Base-by-base conservation (phyloP, 2,113 vertebrate species). In the Passerina amoena region DNA sequence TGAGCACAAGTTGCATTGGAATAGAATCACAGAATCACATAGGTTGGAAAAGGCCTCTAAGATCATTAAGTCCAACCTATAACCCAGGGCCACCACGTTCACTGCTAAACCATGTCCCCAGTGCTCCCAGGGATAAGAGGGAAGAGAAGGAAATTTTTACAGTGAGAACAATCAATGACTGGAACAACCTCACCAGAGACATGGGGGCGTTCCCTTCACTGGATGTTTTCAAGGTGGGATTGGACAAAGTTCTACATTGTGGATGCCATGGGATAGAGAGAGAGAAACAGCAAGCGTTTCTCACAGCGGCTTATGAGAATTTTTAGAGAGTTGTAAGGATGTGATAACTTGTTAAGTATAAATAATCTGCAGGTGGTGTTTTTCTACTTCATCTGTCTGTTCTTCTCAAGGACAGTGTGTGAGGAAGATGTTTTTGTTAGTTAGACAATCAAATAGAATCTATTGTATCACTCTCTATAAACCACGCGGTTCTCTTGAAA, bases 151-250 rank as follows among this genome's bases (percentile, higher is more conserved):
- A 37, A 14, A 5, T n/a, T 24, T 87, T 80, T 54, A 80, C 53
- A 50, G 22, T 40, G 44, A 76, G 25, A 91, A 61, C 25, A 71
- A 68, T 18, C 17, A 48, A 5, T 23, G 10, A 40, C 47, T 71
- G 30, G 33, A 82, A 85, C 12, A 65, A 56, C 15, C 20, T 61
- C 27, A 11, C 27, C 14, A 31, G 18, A 54, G 14, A 60, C 0
- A 1, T 14, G 2, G 28, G 45, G 3, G 45, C 64, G 14, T 18
- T 23, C 18, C 11, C 35, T 60, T 61, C 0, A 0, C 50, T n/a
- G 37, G 14, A 44, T 13, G 4, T 85, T 92, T 90, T 73, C n/a
- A 56, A 78, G 40, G 22, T 21, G 5, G 2, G 2, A 23, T 35
- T 57, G 38, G 30, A 66, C 45, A 53, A 31, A 5, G 10, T 31